These are phyloP conservation scores for Centruroides sculpturatus DNA, from an alignment of 1,140 invertebrate genomes.

Conservation along the genomic window DNA sequence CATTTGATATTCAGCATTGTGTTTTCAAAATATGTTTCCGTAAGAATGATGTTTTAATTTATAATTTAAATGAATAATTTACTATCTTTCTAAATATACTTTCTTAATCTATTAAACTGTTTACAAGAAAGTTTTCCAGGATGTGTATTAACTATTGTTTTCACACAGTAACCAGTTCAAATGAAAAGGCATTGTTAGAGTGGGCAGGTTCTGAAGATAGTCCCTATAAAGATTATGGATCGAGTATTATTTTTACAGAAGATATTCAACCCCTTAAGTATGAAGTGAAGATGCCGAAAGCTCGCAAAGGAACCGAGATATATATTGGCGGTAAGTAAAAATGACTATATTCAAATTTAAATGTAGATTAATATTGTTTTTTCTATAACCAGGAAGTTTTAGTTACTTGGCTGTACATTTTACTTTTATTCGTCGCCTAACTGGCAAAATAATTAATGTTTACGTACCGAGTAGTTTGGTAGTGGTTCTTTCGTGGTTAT, in stretches of 20 bases:
- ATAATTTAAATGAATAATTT: too few relatives aligned
- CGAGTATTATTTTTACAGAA: background rate
- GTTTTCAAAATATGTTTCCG: background rate
- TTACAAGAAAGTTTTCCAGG: background rate
- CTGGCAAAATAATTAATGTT: constrained; percentile 6
- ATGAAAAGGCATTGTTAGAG: background rate
- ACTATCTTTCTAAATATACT: too few relatives aligned
- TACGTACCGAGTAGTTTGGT: constrained; percentile 22
- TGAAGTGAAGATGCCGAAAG: background rate
- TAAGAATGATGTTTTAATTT: background rate
- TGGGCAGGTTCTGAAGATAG: background rate
- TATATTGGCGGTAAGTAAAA: background rate
- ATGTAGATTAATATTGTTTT: background rate
- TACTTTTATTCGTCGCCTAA: constrained; percentile 22
- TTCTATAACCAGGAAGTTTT: constrained; percentile 16
- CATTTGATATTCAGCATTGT: background rate
- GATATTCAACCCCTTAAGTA: background rate
- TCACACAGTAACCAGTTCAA: background rate
- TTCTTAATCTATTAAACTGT: too few relatives aligned
- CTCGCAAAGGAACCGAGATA: background rate
- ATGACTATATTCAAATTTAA: background rate
- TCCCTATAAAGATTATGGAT: background rate
- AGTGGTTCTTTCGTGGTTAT: constrained; percentile 23
- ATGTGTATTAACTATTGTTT: background rate
- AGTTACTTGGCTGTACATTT: constrained; percentile 17